A percentile compares a stretch with the other conserved stretches of the same genome.
phyloP scores from a whole-genome alignment of 2,113 vertebrate genomes.

The Crotophaga sulcirostris region DNA sequence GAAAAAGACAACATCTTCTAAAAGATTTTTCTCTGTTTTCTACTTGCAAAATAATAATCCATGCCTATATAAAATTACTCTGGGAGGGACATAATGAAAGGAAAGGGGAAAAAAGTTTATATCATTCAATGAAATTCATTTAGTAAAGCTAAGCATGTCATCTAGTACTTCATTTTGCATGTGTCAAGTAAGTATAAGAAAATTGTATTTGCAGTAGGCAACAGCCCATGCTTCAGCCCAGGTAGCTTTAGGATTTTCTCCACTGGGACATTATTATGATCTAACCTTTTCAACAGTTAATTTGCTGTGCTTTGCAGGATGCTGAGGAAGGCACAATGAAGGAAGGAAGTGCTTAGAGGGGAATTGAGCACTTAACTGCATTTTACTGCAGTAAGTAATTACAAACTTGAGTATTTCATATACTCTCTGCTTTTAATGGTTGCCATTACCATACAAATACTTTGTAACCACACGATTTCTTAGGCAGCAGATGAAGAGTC shows the following conservation, averaged over 20 bases:
- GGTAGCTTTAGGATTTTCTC: neutral
- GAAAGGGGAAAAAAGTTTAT: neutral
- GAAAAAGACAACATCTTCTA: neutral
- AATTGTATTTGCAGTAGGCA: neutral
- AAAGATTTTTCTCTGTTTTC: neutral
- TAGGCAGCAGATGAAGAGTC: neutral
- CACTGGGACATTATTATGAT: neutral
- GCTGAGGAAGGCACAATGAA: neutral
- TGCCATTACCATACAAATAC: neutral
- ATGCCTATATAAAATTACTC: neutral
- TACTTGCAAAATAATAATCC: neutral
- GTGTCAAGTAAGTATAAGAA: constrained; percentile 1
- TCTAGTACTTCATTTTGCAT: neutral
- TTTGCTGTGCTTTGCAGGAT: neutral
- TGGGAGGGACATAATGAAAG: neutral
- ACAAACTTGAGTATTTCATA: neutral
- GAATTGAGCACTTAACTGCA: neutral
- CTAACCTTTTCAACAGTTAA: neutral
- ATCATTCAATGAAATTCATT: constrained; percentile 10
- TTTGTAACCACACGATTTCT: neutral
- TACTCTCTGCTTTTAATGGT: neutral
- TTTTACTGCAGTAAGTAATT: neutral
- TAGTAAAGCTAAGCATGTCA: constrained; percentile 22
- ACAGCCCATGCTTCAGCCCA: neutral
- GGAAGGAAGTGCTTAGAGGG: neutral